phyloP scores from a whole-genome alignment of 2,888 invertebrate species.

The Lycia hirtaria region DNA sequence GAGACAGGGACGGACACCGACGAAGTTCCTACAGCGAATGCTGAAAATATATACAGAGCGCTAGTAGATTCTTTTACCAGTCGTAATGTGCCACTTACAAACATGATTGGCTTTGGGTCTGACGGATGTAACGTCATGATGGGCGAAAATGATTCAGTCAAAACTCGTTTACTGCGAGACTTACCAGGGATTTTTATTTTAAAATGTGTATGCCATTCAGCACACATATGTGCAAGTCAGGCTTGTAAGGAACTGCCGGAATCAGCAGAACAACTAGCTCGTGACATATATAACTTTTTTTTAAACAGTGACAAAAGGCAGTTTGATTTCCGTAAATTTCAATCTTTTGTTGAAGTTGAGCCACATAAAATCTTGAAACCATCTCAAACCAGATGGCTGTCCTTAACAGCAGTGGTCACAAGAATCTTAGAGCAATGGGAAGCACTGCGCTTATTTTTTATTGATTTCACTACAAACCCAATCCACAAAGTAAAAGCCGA shows the following conservation, averaged over 20 bases:
- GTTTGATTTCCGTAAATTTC: slow-evolving; percentile 16
- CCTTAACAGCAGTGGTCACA: neutral
- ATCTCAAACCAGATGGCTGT: slow-evolving; percentile 29
- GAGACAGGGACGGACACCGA: too few relatives aligned
- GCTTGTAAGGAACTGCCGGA: slow-evolving; percentile 33
- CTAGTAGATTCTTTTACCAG: slow-evolving; percentile 13
- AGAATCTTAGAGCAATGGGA: slow-evolving; percentile 30
- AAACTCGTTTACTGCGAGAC: slow-evolving; percentile 22
- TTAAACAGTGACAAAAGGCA: slow-evolving; percentile 20
- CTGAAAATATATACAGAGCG: neutral
- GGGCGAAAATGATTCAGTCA: slow-evolving; percentile 1
- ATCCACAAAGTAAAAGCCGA: too few relatives aligned
- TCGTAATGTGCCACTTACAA: slow-evolving; percentile 4
- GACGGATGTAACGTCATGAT: slow-evolving; percentile 39
- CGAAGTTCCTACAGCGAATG: neutral
- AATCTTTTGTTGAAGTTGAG: slow-evolving; percentile 13
- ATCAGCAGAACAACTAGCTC: slow-evolving; percentile 32
- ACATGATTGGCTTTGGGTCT: slow-evolving; percentile 35
- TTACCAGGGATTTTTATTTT: slow-evolving; percentile 31
- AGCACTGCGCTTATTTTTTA: slow-evolving; percentile 22
- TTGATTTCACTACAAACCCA: too few relatives aligned
- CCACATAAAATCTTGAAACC: slow-evolving; percentile 27
- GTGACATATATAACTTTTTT: slow-evolving; percentile 26
- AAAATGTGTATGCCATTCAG: slow-evolving; percentile 39
- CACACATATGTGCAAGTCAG: slow-evolving; percentile 35